Base-by-base conservation (phyloP, 2,888 invertebrate genomes). In the Apamea crenata region DNA sequence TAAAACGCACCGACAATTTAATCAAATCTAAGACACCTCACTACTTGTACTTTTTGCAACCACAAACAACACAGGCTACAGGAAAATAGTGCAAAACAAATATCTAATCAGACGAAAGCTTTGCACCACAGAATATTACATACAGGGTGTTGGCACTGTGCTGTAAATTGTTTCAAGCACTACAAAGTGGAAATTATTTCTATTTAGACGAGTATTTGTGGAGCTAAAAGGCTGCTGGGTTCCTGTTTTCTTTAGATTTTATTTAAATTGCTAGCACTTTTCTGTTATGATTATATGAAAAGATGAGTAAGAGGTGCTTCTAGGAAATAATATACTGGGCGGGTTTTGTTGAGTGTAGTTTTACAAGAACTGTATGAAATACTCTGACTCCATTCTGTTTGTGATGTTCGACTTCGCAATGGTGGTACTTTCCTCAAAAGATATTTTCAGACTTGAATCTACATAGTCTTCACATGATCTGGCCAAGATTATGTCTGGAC, bases 71-170 rank as follows among this genome's bases (percentile, higher is more conserved):
- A 29, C 44, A 59, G 66, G 36, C 65, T 32, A 76, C 74, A 81
- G 70, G 74, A 82, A 87, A 89, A 87, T 79, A 81, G 79, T 81
- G 72, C 69, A 82, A 89, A 87, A 89, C 88, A 90, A 88, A 89
- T 88, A 89, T 87, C 88, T 89, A 91, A 91, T 91, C 91, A 91
- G 89, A 85, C 81, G 82, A 91, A 90, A 91, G 91, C 88, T 90
- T 90, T 85, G 87, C 87, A 88, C 84, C 86, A 73, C 82, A 86
- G 76, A 89, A 87, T 90, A 88, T 90, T 88, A 88, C 91, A 88
- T 90, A 86, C 86, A 87, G 83, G 82, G 80, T 86, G 85, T 81
- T 82, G 87, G 63, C 85, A 80, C 74, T 76, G 61, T 61, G 25
- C 29, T 86, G 88, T 89, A 88, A 89, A 88, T 84, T 88, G 85